Conservation (phyloP, 1,140 invertebrate genomes). For the Heliconius hermathena region DNA sequence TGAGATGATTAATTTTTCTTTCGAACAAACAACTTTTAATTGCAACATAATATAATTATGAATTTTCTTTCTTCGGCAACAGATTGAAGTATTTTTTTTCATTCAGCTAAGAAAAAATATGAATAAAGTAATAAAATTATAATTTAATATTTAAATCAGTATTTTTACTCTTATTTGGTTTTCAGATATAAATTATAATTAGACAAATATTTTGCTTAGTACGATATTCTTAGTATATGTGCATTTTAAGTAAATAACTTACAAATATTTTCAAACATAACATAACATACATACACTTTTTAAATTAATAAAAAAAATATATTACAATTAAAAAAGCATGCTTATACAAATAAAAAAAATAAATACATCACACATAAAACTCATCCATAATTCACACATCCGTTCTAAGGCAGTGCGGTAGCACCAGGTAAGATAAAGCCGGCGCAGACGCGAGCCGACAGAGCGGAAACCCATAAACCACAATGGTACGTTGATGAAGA, state of each 20-base stretch:
- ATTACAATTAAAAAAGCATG: not conserved
- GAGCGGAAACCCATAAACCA: slow-evolving; percentile 60
- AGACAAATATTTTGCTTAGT: too few relatives aligned
- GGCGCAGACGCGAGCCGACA: slow-evolving; percentile 49
- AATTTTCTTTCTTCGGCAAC: slow-evolving; percentile 34
- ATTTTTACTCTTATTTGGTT: not conserved
- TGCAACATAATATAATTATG: slow-evolving; percentile 39
- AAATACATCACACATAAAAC: not conserved
- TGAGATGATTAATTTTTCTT: slow-evolving; percentile 39
- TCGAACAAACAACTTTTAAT: slow-evolving; percentile 37
- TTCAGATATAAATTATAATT: too few relatives aligned
- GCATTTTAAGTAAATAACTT: too few relatives aligned
- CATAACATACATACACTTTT: too few relatives aligned
- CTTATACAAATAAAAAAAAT: not conserved
- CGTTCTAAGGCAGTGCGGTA: slow-evolving; percentile 37
- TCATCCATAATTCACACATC: slow-evolving; percentile 35
- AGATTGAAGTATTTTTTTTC: slow-evolving; percentile 15
- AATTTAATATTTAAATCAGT: not conserved
- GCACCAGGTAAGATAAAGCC: slow-evolving; percentile 55
- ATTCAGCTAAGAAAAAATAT: not conserved
- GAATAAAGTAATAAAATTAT: not conserved
- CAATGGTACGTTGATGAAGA: slow-evolving; percentile 65
- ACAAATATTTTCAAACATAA: too few relatives aligned
- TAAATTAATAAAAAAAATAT: too few relatives aligned
- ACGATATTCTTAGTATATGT: too few relatives aligned